Conservation (phyloP, 2,888 invertebrate species). For the Priocnemis perturbator region DNA sequence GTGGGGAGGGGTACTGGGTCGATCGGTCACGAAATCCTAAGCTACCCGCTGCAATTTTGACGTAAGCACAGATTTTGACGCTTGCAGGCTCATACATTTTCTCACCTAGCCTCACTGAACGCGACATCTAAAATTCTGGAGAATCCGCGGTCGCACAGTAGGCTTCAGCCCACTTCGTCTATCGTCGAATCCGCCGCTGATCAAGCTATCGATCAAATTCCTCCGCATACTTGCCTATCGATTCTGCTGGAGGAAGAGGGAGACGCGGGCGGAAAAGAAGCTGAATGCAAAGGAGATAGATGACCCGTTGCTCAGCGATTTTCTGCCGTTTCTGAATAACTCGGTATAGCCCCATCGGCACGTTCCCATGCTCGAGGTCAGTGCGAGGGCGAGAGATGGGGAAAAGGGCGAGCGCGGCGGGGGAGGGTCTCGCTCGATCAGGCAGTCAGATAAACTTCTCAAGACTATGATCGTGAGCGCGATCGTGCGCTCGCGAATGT, state of each 20-base stretch:
- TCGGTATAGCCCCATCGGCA: conserved; percentile 2
- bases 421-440: conserved; percentile 27
- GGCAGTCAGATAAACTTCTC: conserved; percentile 45
- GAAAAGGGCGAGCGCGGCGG: conserved; percentile 13
- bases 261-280: no score
- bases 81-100: no score
- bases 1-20: no score
- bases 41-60: no score
- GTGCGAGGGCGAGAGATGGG: neutral
- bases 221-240: no score
- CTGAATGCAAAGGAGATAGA: neutral
- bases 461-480: conserved; percentile 50
- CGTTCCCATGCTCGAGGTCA: conserved; percentile 20
- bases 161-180: no score
- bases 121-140: no score
- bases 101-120: no score
- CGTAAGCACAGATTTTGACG: no score
- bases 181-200: neutral
- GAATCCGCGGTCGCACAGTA: no score
- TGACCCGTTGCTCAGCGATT: conserved; percentile 16
- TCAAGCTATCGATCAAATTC: neutral
- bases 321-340: conserved; percentile 4
- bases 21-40: no score
- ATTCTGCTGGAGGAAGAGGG: no score
- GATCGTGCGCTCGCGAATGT: conserved; percentile 47